Conservation (phyloP, 2,797 vertebrate genomes). For the Sorex maritimensis region DNA sequence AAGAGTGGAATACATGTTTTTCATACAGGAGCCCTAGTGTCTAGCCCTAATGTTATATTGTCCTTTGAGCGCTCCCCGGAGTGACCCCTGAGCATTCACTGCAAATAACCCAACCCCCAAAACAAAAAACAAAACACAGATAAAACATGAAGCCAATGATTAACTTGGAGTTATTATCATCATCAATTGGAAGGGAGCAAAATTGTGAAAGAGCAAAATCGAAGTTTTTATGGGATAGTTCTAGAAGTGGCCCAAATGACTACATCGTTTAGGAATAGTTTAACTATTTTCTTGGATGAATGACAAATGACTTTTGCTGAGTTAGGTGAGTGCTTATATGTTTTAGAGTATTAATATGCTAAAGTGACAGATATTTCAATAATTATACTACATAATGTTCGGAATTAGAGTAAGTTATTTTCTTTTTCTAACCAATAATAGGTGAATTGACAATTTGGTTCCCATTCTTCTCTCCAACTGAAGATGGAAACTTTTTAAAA, state of each 20-base stretch:
- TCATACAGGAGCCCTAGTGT: too few species aligned
- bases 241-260: not conserved
- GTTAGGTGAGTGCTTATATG: not conserved
- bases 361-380: not conserved
- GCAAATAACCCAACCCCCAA: too few species aligned
- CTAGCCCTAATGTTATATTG: too few species aligned
- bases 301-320: conserved; percentile 50
- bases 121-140: too few species aligned
- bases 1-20: too few species aligned
- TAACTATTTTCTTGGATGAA: conserved; percentile 13
- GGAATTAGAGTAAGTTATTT: conserved; percentile 52
- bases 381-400: not conserved
- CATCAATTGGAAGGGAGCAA: conserved; percentile 19
- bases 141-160: conserved; percentile 1
- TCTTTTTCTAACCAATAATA: conserved; percentile 27
- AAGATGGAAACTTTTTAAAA: conserved; percentile 13
- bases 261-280: not conserved
- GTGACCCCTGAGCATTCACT: too few species aligned
- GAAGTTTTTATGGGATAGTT: not conserved
- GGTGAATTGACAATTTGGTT: conserved; percentile 36
- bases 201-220: not conserved
- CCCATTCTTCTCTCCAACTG: not conserved
- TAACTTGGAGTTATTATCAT: not conserved
- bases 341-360: not conserved
- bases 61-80: too few species aligned